Conservation (phyloP, 2,797 vertebrate species). For the Discoglossus pictus region DNA sequence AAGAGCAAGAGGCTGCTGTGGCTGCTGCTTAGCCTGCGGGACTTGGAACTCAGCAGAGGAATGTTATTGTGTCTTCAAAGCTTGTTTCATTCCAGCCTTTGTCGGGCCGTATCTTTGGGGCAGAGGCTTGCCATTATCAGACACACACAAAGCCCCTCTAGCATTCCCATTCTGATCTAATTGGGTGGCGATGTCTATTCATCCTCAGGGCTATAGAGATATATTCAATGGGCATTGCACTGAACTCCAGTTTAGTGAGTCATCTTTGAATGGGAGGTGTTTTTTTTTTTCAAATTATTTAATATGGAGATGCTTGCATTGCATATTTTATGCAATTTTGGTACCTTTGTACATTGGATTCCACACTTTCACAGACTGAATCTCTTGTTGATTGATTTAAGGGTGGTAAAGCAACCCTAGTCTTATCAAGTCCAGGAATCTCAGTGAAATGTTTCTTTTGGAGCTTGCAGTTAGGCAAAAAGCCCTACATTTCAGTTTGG, state of each 20-base stretch:
- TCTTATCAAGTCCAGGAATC: too few species aligned
- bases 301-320: too few species aligned
- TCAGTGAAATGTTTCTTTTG: too few species aligned
- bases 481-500: too few species aligned
- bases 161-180: slow-evolving; percentile 64
- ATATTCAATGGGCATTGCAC: slow-evolving; percentile 53
- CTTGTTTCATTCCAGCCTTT: slow-evolving; percentile 66
- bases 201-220: slow-evolving; percentile 44
- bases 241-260: slow-evolving; percentile 36
- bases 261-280: slow-evolving; percentile 47
- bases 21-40: slow-evolving; percentile 68
- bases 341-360: too few species aligned
- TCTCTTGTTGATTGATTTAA: too few species aligned
- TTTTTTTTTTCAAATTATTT: slow-evolving; percentile 39
- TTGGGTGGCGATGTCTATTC: slow-evolving; percentile 55
- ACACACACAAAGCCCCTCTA: slow-evolving; percentile 53
- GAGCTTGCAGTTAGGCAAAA: too few species aligned
- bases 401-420: too few species aligned
- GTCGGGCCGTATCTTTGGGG: slow-evolving; percentile 63
- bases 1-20: slow-evolving; percentile 71
- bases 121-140: slow-evolving; percentile 63
- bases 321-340: slow-evolving; percentile 42
- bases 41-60: slow-evolving; percentile 70
- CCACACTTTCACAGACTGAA: too few species aligned
- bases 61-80: slow-evolving; percentile 79